phyloP scores from a whole-genome alignment of 2,797 vertebrate genomes.

The Apogon talboti region DNA sequence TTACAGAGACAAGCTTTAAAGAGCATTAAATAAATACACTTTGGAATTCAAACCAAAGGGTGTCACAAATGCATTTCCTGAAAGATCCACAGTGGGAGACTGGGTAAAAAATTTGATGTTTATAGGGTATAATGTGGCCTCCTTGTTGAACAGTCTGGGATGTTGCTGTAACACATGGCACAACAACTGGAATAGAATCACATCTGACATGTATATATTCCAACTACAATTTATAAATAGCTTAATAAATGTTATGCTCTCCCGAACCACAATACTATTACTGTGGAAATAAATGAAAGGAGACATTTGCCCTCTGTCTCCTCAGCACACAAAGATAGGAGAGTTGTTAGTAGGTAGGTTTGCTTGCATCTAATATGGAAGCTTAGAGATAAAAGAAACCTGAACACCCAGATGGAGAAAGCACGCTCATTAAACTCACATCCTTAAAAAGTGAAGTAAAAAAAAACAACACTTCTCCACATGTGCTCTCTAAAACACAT shows the following conservation, averaged over 20 bases:
- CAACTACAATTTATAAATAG: constrained; percentile 80
- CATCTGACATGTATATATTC: constrained; percentile 79
- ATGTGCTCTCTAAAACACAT: constrained; percentile 37
- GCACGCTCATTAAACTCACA: constrained; percentile 68
- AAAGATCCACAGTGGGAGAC: constrained; percentile 65
- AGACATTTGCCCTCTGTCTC: constrained; percentile 79
- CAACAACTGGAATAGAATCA: constrained; percentile 66
- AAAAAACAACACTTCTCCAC: constrained; percentile 60
- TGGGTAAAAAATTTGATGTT: constrained; percentile 76
- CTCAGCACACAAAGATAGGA: constrained; percentile 53
- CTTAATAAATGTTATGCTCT: constrained; percentile 78
- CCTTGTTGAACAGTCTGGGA: constrained; percentile 62
- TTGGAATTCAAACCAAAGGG: constrained; percentile 78
- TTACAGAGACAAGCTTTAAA: constrained; percentile 84
- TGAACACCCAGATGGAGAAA: constrained; percentile 47
- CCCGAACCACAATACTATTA: constrained; percentile 62
- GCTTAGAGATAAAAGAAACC: constrained; percentile 62
- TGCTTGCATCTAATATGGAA: constrained; percentile 51
- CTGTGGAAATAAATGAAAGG: constrained; percentile 72
- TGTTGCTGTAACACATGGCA: constrained; percentile 72
- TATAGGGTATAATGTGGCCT: constrained; percentile 82
- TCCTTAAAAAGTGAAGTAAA: constrained; percentile 52
- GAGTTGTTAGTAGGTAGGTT: constrained; percentile 58
- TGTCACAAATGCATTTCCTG: constrained; percentile 71
- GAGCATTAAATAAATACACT: constrained; percentile 86